These are phyloP conservation scores for Polyommatus iphigenia DNA, from an alignment of 2,888 invertebrate genomes.

Conservation along the genomic window DNA sequence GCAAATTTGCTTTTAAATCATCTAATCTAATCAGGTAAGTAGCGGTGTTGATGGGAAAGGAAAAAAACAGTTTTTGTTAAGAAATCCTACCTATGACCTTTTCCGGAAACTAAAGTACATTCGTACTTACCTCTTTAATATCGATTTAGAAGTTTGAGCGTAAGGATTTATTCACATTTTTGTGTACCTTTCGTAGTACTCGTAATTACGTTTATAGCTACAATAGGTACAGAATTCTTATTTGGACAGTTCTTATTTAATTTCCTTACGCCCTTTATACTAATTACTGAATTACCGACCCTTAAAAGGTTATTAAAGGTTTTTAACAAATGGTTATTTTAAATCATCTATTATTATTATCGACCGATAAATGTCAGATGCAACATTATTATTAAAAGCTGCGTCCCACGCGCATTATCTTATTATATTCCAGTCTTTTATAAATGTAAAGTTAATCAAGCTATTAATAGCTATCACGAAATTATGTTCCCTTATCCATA, in stretches of 20 bases:
- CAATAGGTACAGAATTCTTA: too few relatives aligned
- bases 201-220: too few relatives aligned
- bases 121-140: too few relatives aligned
- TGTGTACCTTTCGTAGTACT: too few relatives aligned
- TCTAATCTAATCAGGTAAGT: too few relatives aligned
- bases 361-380: slow-evolving; percentile 19
- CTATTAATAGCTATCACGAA: slow-evolving; percentile 16
- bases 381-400: slow-evolving; percentile 11
- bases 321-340: background rate
- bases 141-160: too few relatives aligned
- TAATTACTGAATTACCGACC: background rate
- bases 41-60: background rate
- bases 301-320: background rate
- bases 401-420: slow-evolving; percentile 19
- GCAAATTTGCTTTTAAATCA: too few relatives aligned
- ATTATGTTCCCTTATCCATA: slow-evolving; percentile 21
- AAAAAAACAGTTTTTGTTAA: too few relatives aligned
- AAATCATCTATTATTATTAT: background rate
- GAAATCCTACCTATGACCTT: too few relatives aligned
- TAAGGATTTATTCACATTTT: too few relatives aligned
- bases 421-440: slow-evolving; percentile 8
- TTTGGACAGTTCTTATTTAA: too few relatives aligned
- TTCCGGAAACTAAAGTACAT: too few relatives aligned
- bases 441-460: slow-evolving; percentile 27
- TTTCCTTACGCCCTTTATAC: background rate